Percentiles rank a stretch among this genome's conserved stretches.
These are phyloP conservation scores for Erpornis zantholeuca DNA, from an alignment of 2,113 vertebrate genomes.

Conservation along the genomic window DNA sequence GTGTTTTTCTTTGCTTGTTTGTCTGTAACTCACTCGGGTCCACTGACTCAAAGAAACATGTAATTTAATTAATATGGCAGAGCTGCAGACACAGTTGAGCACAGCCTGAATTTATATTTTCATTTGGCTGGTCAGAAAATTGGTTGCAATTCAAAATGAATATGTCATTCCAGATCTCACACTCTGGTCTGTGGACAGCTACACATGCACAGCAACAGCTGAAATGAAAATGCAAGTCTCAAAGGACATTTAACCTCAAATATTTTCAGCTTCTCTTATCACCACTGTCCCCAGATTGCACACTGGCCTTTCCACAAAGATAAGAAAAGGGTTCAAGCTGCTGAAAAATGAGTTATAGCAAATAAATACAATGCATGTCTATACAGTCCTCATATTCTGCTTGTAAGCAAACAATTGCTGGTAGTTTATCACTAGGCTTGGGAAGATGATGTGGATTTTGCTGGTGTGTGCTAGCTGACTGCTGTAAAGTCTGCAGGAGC, in stretches of 20 bases:
- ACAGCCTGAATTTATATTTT: conserved; percentile 17
- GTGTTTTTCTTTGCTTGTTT: neutral
- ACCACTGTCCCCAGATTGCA: neutral
- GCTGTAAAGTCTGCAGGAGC: neutral
- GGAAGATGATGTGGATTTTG: neutral
- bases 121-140: conserved; percentile 9
- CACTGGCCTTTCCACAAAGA: neutral
- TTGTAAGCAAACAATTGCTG: neutral
- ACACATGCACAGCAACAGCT: neutral
- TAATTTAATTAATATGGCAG: neutral
- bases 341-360: neutral
- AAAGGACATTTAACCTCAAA: neutral
- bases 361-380: neutral
- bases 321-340: neutral
- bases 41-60: neutral
- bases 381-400: neutral
- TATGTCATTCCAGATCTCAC: conserved; percentile 16
- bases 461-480: neutral
- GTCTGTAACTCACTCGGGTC: neutral
- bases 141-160: conserved; percentile 11
- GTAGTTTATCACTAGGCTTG: neutral
- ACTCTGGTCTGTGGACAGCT: neutral
- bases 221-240: conserved; percentile 11
- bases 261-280: neutral
- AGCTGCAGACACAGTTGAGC: neutral